Evolutionary conservation across 2,797 vertebrate species (phyloP).

Genomic region (Acanthurus tractus): DNA sequence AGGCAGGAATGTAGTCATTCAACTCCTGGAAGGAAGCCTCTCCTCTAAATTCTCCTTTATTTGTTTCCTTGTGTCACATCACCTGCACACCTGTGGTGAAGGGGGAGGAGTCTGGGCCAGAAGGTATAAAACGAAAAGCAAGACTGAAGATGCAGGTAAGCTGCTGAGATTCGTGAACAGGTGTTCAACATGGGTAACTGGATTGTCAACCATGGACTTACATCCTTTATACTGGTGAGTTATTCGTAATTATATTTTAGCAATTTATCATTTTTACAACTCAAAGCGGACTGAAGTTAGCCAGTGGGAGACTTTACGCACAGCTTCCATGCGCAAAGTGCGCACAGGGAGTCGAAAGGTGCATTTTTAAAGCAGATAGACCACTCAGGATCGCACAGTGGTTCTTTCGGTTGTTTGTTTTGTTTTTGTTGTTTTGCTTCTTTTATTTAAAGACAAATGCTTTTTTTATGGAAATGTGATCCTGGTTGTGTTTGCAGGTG

Average conservation of each 20-base stretch:
- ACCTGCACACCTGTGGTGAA: background rate
- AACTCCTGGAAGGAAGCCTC: background rate
- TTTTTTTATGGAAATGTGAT: background rate
- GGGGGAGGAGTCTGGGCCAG: constrained; percentile 71
- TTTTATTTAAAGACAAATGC: background rate
- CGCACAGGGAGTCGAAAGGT: background rate
- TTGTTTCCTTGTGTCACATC: constrained; percentile 20
- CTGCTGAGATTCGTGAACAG: background rate
- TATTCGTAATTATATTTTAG: background rate
- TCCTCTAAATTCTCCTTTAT: constrained; percentile 1
- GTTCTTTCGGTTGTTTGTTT: no score
- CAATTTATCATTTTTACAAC: no score
- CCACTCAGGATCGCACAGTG: background rate
- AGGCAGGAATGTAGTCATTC: constrained; percentile 51
- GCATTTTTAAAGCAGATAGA: background rate
- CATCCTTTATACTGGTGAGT: constrained; percentile 88
- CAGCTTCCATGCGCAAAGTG: background rate
- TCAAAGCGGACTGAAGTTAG: no score
- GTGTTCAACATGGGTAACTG: constrained; percentile 88
- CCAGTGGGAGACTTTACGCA: background rate
- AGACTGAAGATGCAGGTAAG: constrained; percentile 17
- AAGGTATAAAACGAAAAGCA: constrained; percentile 22
- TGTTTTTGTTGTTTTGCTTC: no score
- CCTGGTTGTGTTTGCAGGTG: constrained; percentile 76
- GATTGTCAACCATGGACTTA: constrained; percentile 90